Evolutionary conservation across 2,888 invertebrate genomes (phyloP), one percentile per base, ranked within the genome.

Genomic region (Dryadula phaetusa): DNA sequence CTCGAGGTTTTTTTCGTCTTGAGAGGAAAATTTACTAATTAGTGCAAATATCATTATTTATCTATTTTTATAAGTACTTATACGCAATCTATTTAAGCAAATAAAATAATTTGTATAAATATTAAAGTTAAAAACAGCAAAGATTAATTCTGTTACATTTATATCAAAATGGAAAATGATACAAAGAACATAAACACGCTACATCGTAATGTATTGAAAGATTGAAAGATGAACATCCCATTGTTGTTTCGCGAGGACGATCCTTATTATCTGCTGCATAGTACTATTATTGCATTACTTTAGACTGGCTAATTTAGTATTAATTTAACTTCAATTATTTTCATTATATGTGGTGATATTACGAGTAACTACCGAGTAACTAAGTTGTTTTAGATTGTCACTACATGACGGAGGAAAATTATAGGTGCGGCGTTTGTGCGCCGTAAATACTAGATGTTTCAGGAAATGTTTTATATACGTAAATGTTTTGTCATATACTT

Each of bases 321-420:
- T 91, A 92, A 85, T 92, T 90, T 89, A 77, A 81, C 86, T 76
- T 81, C 88, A 76, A 92, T 92, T 92, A 92, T 92, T 88, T 86
- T 87, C 88, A 92, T 92, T 90, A 92, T 86, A 81, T 88, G 79
- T 77, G 84, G 83, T 88, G 85, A 87, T 88, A 79, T 81, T 84
- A 84, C 85, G 85, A 86, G 84, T 83, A 85, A 82, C 82, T 78
- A 81, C 83, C 86, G 85, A 87, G 84, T 83, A 85, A 83, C 82
- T 78, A 81, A 84, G 83, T 79, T 78, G 80, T 85, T 88, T 85
- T 84, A 90, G 87, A 90, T 86, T 90, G 91, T 89, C 90, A 88
- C 84, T 74, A 77, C 72, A 74, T 90, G 85, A 86, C 82, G 81
- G 74, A 75, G 76, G 77, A 71, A 89, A 92, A 92, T 92, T 91